Base-by-base conservation (phyloP, 1,140 invertebrate genomes). In the Lethocerus indicus region DNA sequence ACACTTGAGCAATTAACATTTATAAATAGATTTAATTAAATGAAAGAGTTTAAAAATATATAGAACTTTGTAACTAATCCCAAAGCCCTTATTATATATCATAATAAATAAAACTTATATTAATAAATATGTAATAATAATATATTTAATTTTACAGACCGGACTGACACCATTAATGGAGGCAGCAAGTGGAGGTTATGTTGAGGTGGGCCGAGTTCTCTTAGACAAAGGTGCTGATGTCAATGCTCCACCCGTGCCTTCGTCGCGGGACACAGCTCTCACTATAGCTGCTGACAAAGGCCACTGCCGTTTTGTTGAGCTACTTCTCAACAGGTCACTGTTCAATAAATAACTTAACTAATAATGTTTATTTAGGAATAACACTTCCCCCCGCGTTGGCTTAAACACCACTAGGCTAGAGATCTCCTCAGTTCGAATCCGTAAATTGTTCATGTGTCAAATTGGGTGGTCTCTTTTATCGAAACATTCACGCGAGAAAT, bases 251-350 rank as follows among this genome's bases (percentile, higher is more conserved):
- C 95, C 95, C 12, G 95, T 98, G 41, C 94, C 94, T 14, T 94
- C 91, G 6, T 95, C 91, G 14, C 71, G 93, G 44, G 95, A 99
- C 66, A 99, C 96, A 13, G 95, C 95, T 6, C 74, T 99, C 2
- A 99, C 95, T 35, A 98, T 99, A 60, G 93, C 94, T 50, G 94
- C 95, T 32, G 96, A 99, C 62, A 99, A 98, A 65, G 96, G 96
- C 0, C 94, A 99, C 68, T 85, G 85, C 59, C 78, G 90, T 66
- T 98, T 98, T 69, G 93, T 98, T 13, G 89, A 96, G 66, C 71
- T 96, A 23, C 65, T 89, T 50, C 58, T 76, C 7, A 63, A 64
- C 13, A 68, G 63, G 70, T 71, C 58, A 50, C 49, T 51, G 29
- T 1, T 18, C 14, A n/a, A n/a, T n/a, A n/a, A n/a, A n/a, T n/a